Conservation (phyloP, 2,888 invertebrate species). For the Drosophila paramelanica region DNA sequence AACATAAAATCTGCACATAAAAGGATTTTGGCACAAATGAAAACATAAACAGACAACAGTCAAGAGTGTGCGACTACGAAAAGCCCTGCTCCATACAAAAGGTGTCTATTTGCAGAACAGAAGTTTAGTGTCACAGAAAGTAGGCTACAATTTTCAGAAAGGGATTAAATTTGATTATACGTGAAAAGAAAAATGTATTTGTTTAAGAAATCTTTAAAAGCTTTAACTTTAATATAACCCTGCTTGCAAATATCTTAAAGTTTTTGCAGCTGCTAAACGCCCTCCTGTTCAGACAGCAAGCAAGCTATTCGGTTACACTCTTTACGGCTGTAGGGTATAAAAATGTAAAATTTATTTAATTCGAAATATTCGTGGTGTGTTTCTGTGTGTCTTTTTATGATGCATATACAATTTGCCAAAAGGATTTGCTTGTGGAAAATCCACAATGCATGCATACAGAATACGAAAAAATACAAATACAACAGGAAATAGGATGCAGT, state of each 20-base stretch:
- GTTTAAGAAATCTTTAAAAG: not conserved
- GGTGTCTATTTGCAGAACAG: not conserved
- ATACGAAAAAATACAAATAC: conserved; percentile 22
- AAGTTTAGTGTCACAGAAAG: conserved; percentile 24
- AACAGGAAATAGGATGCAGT: conserved; percentile 5
- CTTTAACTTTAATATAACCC: not conserved
- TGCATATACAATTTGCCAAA: conserved; percentile 70
- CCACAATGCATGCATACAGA: conserved; percentile 46
- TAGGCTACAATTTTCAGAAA: conserved; percentile 33
- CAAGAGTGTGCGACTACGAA: conserved; percentile 1
- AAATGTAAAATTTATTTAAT: conserved; percentile 62
- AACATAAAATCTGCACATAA: conserved; percentile 59
- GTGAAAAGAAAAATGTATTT: not conserved
- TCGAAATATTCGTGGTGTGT: conserved; percentile 45
- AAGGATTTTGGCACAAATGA: conserved; percentile 57
- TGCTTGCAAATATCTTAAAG: not conserved
- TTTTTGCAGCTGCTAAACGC: conserved; percentile 1
- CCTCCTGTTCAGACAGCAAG: not conserved
- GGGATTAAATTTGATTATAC: not conserved
- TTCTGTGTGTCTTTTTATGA: conserved; percentile 47
- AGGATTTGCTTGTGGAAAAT: conserved; percentile 66
- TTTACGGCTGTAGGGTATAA: conserved; percentile 32
- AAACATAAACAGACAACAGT: conserved; percentile 51
- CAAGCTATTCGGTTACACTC: conserved; percentile 3
- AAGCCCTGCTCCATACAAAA: conserved; percentile 3